phyloP scores from a whole-genome alignment of 2,888 invertebrate species.

The Leptura quadrifasciata region DNA sequence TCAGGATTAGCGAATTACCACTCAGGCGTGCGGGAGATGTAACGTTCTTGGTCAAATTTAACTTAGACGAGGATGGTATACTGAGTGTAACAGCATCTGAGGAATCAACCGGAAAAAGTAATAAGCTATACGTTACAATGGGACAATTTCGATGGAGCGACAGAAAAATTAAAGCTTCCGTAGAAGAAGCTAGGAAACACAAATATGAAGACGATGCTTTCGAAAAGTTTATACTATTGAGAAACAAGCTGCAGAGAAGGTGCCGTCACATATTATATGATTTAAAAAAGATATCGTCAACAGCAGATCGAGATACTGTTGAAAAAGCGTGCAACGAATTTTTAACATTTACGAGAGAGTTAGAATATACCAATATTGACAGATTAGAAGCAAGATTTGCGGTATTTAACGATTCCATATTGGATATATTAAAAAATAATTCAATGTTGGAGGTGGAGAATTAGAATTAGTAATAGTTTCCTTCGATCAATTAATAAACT shows the following conservation, averaged over 20 bases:
- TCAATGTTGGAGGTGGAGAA: background rate
- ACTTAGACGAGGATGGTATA: constrained; percentile 57
- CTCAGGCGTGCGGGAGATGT: constrained; percentile 48
- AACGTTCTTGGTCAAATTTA: constrained; percentile 37
- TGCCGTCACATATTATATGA: constrained; percentile 16
- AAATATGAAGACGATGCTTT: constrained; percentile 48
- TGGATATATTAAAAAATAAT: background rate
- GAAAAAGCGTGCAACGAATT: background rate
- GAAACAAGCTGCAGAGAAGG: background rate
- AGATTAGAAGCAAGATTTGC: constrained; percentile 10
- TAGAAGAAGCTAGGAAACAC: constrained; percentile 47
- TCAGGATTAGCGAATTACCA: constrained; percentile 50
- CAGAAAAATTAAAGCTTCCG: constrained; percentile 46
- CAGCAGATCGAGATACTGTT: background rate
- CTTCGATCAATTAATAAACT: too few relatives aligned
- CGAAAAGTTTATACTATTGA: constrained; percentile 29
- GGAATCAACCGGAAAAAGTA: constrained; percentile 41
- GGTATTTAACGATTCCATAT: background rate
- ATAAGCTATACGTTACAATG: constrained; percentile 51
- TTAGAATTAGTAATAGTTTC: too few relatives aligned
- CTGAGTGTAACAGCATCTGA: constrained; percentile 55
- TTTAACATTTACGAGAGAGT: background rate
- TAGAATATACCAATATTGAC: constrained; percentile 11
- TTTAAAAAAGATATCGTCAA: background rate
- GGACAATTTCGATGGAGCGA: constrained; percentile 50